Conservation (phyloP, 2,797 vertebrate genomes). For the Mus minutoides region DNA sequence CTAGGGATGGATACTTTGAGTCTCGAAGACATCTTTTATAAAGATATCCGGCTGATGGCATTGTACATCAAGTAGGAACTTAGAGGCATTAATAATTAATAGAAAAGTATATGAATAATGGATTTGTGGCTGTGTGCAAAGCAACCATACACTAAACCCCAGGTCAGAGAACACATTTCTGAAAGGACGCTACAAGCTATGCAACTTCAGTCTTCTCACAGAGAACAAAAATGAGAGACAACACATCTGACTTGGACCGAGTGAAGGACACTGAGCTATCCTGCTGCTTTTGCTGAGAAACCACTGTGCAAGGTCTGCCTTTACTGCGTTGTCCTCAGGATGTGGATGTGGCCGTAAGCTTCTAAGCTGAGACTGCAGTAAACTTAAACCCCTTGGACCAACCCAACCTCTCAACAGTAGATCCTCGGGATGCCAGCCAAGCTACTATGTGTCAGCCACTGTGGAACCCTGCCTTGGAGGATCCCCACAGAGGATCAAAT, state of each 20-base stretch:
- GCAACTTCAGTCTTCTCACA: constrained; percentile 39
- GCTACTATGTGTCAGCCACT: neutral
- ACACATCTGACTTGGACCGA: neutral
- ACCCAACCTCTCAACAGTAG: neutral
- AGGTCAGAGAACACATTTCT: constrained; percentile 48
- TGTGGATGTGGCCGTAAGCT: neutral
- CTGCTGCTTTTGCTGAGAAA: neutral
- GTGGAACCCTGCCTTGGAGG: neutral
- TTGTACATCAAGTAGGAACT: constrained; percentile 71
- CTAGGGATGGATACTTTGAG: constrained; percentile 35
- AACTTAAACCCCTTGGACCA: neutral
- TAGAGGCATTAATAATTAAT: constrained; percentile 76
- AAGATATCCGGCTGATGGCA: constrained; percentile 59
- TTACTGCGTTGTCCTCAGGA: neutral
- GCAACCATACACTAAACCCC: constrained; percentile 53
- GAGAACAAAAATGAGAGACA: constrained; percentile 11
- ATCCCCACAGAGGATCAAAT: neutral
- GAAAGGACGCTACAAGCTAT: constrained; percentile 18
- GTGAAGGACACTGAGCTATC: neutral
- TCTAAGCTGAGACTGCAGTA: neutral
- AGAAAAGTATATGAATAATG: constrained; percentile 75
- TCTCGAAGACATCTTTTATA: constrained; percentile 33
- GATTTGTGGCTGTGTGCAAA: constrained; percentile 61
- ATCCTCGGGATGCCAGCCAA: neutral
- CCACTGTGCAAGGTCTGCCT: neutral